Evolutionary conservation across 64 coral and sea anemone genomes (phyloP), one percentile per base, ranked within the genome.

Genomic region (Pocillopora damicornis): DNA sequence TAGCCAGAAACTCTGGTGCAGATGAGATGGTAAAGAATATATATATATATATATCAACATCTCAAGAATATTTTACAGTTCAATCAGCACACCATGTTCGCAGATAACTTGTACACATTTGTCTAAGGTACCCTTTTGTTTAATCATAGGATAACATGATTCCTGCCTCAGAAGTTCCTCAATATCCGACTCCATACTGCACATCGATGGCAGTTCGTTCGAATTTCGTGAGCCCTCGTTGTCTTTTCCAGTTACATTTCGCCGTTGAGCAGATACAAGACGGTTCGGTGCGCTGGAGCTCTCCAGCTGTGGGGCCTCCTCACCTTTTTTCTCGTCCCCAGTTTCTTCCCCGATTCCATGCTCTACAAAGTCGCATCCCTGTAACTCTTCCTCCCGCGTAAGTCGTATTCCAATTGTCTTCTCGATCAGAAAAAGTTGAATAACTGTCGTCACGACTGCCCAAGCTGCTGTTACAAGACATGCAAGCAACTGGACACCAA

Each of bases 401-500:
- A 95, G 42, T 30, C 90, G 79, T 68, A 95, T 90, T 16, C 93
- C 93, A 17, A 95, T 87, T 9, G 67, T 78, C 22, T 92, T 81
- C 26, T 95, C 89, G 22, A 95, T 91, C 10, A 63, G 60, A 59
- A 85, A 62, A 56, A 95, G 74, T 30, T 89, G 26, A 10, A 95
- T 25, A 8, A 87, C 65, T 23, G 93, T 86, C 2, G 90, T 92
- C 13, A 92, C 63, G 1, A 89, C 80, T 45, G 63, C 89, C 93
- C 93, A 95, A 1, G 61, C 75, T 1, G 86, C 90, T 22, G 78
- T 82, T 0, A 75, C 13, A 2, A 92, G 74, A 1, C 91, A 38
- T 3, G 93, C 90, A 15, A 88, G 77, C n/a, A 95, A 78, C 86
- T 95, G 93, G 18, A 92, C 81, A 17, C 93, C 93, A 22, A 95